These are phyloP conservation scores for Ochropacha duplaris DNA, from an alignment of 2,888 invertebrate species.

Conservation along the genomic window DNA sequence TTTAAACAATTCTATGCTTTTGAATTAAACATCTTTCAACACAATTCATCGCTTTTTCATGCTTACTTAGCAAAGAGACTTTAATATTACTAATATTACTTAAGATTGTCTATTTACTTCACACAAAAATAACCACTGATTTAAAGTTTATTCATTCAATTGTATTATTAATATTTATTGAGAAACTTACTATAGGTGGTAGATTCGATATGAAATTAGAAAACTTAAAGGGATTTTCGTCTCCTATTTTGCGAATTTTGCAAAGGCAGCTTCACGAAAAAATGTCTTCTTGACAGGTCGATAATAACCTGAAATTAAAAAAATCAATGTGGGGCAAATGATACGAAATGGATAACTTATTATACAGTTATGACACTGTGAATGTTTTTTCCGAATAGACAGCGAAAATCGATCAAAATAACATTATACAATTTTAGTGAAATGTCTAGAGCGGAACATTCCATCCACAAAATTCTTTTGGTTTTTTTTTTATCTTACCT, in stretches of 20 bases:
- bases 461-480: neutral
- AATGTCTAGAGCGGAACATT: neutral
- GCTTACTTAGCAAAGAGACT: neutral
- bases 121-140: neutral
- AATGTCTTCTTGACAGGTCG: slow-evolving; percentile 82
- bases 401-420: slow-evolving; percentile 34
- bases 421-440: neutral
- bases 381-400: slow-evolving; percentile 20
- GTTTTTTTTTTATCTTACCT: slow-evolving; percentile 17
- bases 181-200: slow-evolving; percentile 77
- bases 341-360: slow-evolving; percentile 26
- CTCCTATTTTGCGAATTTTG: slow-evolving; percentile 82
- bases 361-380: slow-evolving; percentile 16
- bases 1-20: neutral
- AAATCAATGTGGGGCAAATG: slow-evolving; percentile 71
- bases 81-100: neutral
- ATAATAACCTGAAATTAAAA: slow-evolving; percentile 80
- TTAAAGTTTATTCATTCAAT: neutral
- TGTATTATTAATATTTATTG: neutral
- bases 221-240: slow-evolving; percentile 80
- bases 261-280: slow-evolving; percentile 69
- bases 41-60: neutral
- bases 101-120: neutral
- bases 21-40: neutral
- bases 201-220: slow-evolving; percentile 82